Evolutionary conservation across 1,140 invertebrate genomes (phyloP).

Genomic region (Drosophila pandora): DNA sequence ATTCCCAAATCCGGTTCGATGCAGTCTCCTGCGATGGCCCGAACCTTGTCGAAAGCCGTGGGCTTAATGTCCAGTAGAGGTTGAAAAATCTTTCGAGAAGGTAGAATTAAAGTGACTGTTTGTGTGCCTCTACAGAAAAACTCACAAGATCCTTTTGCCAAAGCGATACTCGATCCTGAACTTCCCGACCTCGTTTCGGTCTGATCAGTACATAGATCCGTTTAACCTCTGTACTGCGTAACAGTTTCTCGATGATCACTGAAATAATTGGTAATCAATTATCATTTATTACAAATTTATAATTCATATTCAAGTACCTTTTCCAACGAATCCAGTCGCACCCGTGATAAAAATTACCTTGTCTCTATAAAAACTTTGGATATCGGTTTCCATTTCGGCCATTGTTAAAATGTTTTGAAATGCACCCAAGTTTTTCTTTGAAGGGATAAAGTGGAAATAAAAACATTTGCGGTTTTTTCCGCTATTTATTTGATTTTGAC

Average conservation of each 20-base stretch:
- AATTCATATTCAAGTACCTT: neutral
- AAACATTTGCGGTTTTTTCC: neutral
- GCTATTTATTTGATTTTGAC: neutral
- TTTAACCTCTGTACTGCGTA: conserved; percentile 89
- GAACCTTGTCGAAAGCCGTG: conserved; percentile 32
- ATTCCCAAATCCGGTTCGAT: conserved; percentile 88
- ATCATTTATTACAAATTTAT: neutral
- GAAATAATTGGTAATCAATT: neutral
- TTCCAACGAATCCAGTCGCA: conserved; percentile 24
- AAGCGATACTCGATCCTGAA: conserved; percentile 87
- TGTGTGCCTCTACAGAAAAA: neutral
- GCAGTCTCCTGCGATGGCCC: conserved; percentile 85
- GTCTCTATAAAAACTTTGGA: conserved; percentile 27
- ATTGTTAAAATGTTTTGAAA: neutral
- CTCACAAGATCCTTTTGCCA: conserved; percentile 85
- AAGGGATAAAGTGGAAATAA: neutral
- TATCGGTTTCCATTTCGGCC: conserved; percentile 21
- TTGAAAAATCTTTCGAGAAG: conserved; percentile 12
- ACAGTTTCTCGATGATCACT: conserved; percentile 91
- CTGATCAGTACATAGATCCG: conserved; percentile 91
- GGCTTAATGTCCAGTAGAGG: conserved; percentile 9
- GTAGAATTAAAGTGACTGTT: neutral
- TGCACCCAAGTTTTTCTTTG: neutral
- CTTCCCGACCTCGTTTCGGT: conserved; percentile 89
- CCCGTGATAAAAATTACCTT: conserved; percentile 29